Base-by-base conservation (phyloP, 2,888 invertebrate genomes). In the Stratiomys singularior region DNA sequence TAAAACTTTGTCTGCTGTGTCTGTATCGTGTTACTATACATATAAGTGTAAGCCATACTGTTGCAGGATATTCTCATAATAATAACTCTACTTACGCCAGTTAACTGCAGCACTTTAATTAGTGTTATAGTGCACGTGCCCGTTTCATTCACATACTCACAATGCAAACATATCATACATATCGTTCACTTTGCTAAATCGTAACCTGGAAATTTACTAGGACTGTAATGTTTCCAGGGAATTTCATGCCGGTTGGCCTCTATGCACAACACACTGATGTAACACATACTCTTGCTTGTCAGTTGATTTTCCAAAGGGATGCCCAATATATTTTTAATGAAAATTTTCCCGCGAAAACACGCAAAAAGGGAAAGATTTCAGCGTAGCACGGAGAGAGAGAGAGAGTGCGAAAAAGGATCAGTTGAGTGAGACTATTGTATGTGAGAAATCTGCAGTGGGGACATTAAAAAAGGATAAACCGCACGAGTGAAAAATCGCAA, bases 381-480 rank as follows among this genome's bases (percentile, higher is more conserved):
- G 37, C 37, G 3, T 9, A 37, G 37, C 37, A n/a, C n/a, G n/a
- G n/a, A n/a, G n/a, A 28, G 18, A 30, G 23, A 11, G 21, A 18
- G 4, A 15, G 30, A n/a, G 18, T 30, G n/a, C n/a, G 7, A 25
- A 63, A 63, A 11, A 25, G n/a, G 18, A n/a, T 23, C 25, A 23
- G 25, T 15, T 60, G 9, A 15, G 13, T 46, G 47, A 1, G 15
- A 15, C 46, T 15, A 46, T 27, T n/a, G 58, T 15, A 18, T 5
- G 23, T 37, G 5, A n/a, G 23, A 15, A 13, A 21, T 5, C 15
- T 18, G 44, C 21, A n/a, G 13, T 18, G 0, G 18, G 56, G 37
- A 46, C 72, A 72, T 72, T 69, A 74, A 74, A 74, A 74, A 23
- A 28, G 74, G 74, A 74, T 74, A 74, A 60, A 60, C 74, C 74